These are phyloP conservation scores for Cirrhinus molitorella DNA, from an alignment of 2,797 vertebrate genomes.

Conservation along the genomic window DNA sequence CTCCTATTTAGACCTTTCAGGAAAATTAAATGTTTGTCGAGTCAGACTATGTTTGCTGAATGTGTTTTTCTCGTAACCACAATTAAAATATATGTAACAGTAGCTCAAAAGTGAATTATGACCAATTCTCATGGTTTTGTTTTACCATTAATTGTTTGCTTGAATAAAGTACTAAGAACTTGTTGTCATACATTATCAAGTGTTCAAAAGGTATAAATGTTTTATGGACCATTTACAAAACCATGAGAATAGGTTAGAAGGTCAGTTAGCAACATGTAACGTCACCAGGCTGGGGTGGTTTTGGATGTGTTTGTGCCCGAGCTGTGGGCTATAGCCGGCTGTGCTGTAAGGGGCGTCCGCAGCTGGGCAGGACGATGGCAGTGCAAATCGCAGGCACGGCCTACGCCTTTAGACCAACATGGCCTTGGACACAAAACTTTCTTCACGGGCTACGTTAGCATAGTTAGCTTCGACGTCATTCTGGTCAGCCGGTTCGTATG, in stretches of 20 bases:
- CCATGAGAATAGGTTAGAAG: slow-evolving; percentile 44
- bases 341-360: slow-evolving; percentile 21
- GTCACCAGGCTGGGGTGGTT: slow-evolving; percentile 36
- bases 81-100: slow-evolving; percentile 9
- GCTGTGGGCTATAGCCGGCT: slow-evolving; percentile 8
- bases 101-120: slow-evolving; percentile 47
- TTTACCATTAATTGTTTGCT: background rate
- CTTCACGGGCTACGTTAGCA: slow-evolving; percentile 71
- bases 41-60: slow-evolving; percentile 11
- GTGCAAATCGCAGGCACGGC: slow-evolving; percentile 26
- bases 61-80: slow-evolving; percentile 51
- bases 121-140: slow-evolving; percentile 52
- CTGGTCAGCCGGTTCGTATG: slow-evolving; percentile 53
- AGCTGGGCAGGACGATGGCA: slow-evolving; percentile 30
- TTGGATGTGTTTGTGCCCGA: background rate
- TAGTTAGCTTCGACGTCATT: slow-evolving; percentile 64
- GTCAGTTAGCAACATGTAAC: background rate
- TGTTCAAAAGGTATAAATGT: background rate
- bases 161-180: background rate
- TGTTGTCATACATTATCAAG: background rate
- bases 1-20: slow-evolving; percentile 37
- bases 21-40: slow-evolving; percentile 11
- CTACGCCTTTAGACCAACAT: slow-evolving; percentile 76
- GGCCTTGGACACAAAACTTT: slow-evolving; percentile 79
- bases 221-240: slow-evolving; percentile 24